Evolutionary conservation across 2,113 vertebrate genomes (phyloP), one percentile per base, ranked within the genome.

Genomic region (Protomyctophum bolini): DNA sequence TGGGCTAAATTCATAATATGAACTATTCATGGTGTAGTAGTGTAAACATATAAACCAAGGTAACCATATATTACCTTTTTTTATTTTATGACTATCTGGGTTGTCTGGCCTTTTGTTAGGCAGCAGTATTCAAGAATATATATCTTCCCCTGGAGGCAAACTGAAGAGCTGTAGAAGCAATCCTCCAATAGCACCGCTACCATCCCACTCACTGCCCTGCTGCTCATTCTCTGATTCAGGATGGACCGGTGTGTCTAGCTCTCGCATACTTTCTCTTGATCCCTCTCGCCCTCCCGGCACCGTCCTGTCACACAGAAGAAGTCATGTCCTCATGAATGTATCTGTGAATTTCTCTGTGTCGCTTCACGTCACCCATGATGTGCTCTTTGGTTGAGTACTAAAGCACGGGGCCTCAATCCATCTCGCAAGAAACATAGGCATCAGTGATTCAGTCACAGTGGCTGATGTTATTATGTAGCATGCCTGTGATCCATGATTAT

Each of bases 1-100:
- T 48, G 47, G 2, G 56, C 66, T 58, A 41, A 68, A 58, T 68
- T 56, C 56, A 68, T 68, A 58, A 68, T 68, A 58, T 46, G 29
- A 46, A 29, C 55, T 58, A 9, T 68, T 58, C 56, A 49, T 56
- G 41, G 55, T 45, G 15, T 3, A 4, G 55, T 10, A 49, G 66
- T 55, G 10, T 45, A 49, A 29, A 15, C 56, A 50, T 47, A 68
- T 68, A 56, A 68, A 46, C 29, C 57, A 45, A 9, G 55, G 49
- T 68, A 6, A 46, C 58, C 58, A 58, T 7, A 45, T 14, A 29
- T 46, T 21, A 21, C 21, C 46, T 58, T 68, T 29, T 58, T 57
- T 15, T 28, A 15, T 10, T 15, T 7, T 41, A 41, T 14, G 21
- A 46, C 46, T 67, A 54, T 47, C 50, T 33, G 50, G 52, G 12